These are phyloP conservation scores for Lophius americanus DNA, from an alignment of 2,797 vertebrate species.

Conservation along the genomic window DNA sequence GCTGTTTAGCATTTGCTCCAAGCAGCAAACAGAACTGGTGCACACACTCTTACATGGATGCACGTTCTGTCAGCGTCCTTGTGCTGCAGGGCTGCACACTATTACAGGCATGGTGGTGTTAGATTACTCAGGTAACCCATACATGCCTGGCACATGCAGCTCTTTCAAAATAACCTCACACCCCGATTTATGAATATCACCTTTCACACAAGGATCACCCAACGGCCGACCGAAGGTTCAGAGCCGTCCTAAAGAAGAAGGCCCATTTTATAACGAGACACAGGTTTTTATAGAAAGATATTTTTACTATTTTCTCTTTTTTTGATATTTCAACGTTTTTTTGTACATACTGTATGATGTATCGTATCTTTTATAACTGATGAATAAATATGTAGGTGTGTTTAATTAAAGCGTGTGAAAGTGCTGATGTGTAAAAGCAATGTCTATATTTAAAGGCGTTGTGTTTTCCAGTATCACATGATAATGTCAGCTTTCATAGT, in stretches of 20 bases:
- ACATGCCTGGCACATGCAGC: constrained; percentile 59
- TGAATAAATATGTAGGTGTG: constrained; percentile 72
- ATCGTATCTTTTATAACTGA: constrained; percentile 66
- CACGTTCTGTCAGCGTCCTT: constrained; percentile 38
- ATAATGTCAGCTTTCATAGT: constrained; percentile 15
- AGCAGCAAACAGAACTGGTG: too few species aligned
- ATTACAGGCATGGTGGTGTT: constrained; percentile 46
- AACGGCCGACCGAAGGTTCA: constrained; percentile 34
- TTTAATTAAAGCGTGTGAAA: constrained; percentile 26
- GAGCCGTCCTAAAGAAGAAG: constrained; percentile 22
- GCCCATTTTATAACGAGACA: constrained; percentile 38
- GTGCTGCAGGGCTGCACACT: constrained; percentile 46
- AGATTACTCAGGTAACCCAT: constrained; percentile 60
- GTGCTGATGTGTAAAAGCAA: neutral
- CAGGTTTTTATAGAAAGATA: constrained; percentile 53
- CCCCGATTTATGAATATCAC: constrained; percentile 58
- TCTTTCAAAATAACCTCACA: constrained; percentile 67
- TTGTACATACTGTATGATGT: constrained; percentile 77
- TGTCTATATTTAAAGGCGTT: constrained; percentile 14
- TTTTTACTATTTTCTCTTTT: constrained; percentile 59
- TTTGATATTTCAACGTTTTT: constrained; percentile 67
- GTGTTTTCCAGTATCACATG: constrained; percentile 13
- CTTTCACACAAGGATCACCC: constrained; percentile 39
- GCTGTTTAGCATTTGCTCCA: too few species aligned
- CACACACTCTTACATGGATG: constrained; percentile 9